Conservation (phyloP, 1,140 invertebrate species). For the Pararge aegeria region DNA sequence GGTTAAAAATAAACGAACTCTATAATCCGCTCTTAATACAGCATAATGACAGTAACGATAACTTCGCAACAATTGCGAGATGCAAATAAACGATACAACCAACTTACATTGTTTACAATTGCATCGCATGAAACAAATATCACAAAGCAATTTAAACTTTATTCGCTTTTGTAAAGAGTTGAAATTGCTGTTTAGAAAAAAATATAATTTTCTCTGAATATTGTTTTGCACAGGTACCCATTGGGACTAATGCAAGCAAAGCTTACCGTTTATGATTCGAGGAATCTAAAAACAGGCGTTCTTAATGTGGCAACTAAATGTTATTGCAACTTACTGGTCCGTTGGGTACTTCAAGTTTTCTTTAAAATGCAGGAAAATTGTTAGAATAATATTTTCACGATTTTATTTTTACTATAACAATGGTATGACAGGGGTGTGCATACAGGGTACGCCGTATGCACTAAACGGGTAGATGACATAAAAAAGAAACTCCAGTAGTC, state of each 20-base stretch:
- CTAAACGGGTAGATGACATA: no score
- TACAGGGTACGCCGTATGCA: no score
- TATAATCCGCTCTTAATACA: constrained; percentile 2
- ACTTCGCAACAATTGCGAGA: background rate
- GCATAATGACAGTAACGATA: background rate
- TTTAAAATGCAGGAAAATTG: background rate
- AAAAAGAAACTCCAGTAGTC: no score
- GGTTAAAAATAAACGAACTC: constrained; percentile 1
- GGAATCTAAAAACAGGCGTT: constrained; percentile 13
- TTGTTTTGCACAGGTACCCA: background rate
- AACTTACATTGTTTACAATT: constrained; percentile 6
- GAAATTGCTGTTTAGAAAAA: background rate
- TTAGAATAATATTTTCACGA: no score
- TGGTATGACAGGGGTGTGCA: no score
- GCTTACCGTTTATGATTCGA: constrained; percentile 3
- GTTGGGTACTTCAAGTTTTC: background rate
- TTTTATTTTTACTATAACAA: no score
- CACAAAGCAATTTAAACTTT: background rate
- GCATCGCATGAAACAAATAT: constrained; percentile 1
- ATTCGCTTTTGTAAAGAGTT: background rate
- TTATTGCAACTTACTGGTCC: constrained; percentile 5
- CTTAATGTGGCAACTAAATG: constrained; percentile 11
- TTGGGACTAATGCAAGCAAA: background rate
- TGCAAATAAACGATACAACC: constrained; percentile 1
- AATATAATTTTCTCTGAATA: constrained; percentile 2